These are phyloP conservation scores for Acleris holmiana DNA, from an alignment of 2,888 invertebrate species.

Conservation along the genomic window DNA sequence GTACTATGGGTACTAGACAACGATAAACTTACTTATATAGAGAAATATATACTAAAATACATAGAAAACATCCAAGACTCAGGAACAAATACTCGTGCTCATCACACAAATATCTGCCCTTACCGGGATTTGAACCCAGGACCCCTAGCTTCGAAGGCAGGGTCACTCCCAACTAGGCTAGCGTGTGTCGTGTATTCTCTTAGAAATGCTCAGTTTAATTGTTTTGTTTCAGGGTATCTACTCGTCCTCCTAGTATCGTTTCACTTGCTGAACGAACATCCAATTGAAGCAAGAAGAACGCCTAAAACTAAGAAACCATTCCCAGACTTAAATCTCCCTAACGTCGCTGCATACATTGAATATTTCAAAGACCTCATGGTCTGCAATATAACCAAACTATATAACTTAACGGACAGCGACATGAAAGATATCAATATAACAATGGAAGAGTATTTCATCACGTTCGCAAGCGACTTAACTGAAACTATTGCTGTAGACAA, in stretches of 20 bases:
- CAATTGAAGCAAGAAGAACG: constrained; percentile 16
- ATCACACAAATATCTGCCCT: no score
- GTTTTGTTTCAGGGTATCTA: constrained; percentile 18
- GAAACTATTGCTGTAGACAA: constrained; percentile 42
- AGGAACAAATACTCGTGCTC: no score
- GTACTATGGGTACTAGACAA: no score
- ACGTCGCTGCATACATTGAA: constrained; percentile 43
- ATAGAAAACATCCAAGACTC: no score
- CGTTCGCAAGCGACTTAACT: constrained; percentile 49
- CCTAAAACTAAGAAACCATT: constrained; percentile 1
- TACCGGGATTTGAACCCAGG: no score
- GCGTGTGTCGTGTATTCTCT: no score
- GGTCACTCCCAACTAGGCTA: no score
- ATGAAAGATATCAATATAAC: constrained; percentile 42
- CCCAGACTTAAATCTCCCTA: constrained; percentile 18
- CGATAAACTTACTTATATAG: no score
- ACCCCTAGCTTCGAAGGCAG: no score
- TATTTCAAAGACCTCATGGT: constrained; percentile 47
- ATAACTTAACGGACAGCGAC: constrained; percentile 39
- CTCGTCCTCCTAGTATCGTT: neutral
- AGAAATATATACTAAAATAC: no score
- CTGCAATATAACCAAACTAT: constrained; percentile 44
- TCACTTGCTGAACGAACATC: neutral
- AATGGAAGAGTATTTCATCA: constrained; percentile 49
- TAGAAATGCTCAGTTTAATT: neutral